Evolutionary conservation across 1,140 invertebrate genomes (phyloP), one percentile per base, ranked within the genome.

Genomic region (Brachionus plicatilis): DNA sequence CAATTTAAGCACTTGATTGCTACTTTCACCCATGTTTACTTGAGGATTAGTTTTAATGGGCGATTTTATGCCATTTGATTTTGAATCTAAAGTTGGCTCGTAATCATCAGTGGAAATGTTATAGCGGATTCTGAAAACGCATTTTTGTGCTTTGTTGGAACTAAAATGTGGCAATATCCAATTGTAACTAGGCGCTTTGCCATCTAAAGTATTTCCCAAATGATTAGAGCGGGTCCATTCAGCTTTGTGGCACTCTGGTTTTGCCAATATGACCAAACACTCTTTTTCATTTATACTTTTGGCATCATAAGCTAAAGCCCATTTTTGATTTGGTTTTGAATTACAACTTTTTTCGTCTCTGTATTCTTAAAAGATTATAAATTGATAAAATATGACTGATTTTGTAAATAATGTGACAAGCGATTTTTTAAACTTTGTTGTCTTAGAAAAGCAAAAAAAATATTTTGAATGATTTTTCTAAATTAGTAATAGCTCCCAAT

Each of bases 81-180:
- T 86, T 50, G 85, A 84, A 66, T 89, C 86, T 12, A 88, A 89
- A 43, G 85, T 60, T 78, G 88, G 88, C 83, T 88, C 88, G 86
- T 89, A 90, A 83, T 90, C 89, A 87, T 89, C 88, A 33, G 88
- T 89, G 27, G 86, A 87, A 50, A 90, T 88, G 84, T 90, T 90
- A 85, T 89, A 90, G 66, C 88, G 88, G 50, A 89, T 88, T 86
- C 89, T 87, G 8, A 88, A 86, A 0, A 88, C 87, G 87, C 89
- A 90, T 79, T 86, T 85, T 79, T 89, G 86, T n/a, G 85, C 84
- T 78, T 87, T 86, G 7, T 84, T 85, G 12, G 89, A 90, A 56
- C 88, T 89, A 78, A 90, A 90, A 85, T 88, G 87, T 68, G 89
- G 89, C 24, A 90, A 83, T 37, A 79, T 86, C 89, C 89, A 89